Evolutionary conservation across 2,797 vertebrate genomes (phyloP).

Genomic region (Agapornis canus): DNA sequence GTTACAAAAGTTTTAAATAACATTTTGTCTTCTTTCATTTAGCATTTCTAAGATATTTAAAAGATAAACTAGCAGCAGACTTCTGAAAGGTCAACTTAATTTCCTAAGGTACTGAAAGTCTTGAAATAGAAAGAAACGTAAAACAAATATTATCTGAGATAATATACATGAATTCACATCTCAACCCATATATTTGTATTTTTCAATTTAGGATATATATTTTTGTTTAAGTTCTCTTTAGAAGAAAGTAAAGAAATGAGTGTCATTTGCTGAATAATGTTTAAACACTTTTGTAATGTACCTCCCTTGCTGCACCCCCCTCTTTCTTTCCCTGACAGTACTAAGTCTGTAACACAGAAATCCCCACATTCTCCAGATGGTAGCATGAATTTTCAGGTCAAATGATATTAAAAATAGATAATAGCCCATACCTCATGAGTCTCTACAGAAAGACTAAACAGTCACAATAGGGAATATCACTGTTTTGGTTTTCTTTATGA

Average conservation of each 20-base stretch:
- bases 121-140: background rate
- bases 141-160: constrained; percentile 2
- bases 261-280: constrained; percentile 51
- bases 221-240: background rate
- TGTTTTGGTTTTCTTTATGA: constrained; percentile 91
- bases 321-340: background rate
- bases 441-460: constrained; percentile 94
- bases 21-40: background rate
- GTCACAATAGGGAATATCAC: constrained; percentile 88
- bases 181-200: background rate
- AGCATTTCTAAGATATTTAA: background rate
- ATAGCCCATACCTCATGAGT: constrained; percentile 79
- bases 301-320: background rate
- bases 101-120: background rate
- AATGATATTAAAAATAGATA: constrained; percentile 90
- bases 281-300: constrained; percentile 32
- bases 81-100: background rate
- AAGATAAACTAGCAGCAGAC: background rate
- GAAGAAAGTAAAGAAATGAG: background rate
- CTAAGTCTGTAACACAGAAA: constrained; percentile 51
- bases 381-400: constrained; percentile 85
- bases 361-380: constrained; percentile 78
- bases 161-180: background rate
- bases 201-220: background rate
- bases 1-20: background rate